phyloP scores from a whole-genome alignment of 1,140 invertebrate genomes.

The Procambarus clarkii region DNA sequence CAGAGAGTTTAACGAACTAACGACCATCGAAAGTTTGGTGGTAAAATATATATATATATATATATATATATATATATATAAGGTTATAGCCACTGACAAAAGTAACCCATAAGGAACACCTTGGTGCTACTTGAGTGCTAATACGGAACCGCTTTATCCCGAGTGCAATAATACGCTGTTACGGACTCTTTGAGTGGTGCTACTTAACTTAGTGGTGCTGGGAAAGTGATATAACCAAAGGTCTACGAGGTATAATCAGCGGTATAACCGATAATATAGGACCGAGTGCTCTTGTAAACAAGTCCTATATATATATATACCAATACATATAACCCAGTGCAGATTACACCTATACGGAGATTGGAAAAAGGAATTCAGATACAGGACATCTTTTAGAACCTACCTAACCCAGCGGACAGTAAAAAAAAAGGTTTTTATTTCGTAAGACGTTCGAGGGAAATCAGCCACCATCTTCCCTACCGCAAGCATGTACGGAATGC shows the following conservation, averaged over 20 bases:
- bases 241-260: too few relatives aligned
- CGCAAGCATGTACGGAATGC: conserved; percentile 64
- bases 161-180: too few relatives aligned
- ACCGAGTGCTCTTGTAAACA: neutral
- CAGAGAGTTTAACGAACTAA: conserved; percentile 64
- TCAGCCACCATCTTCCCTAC: conserved; percentile 34
- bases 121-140: too few relatives aligned
- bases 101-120: neutral
- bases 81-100: neutral
- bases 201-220: too few relatives aligned
- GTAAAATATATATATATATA: too few relatives aligned
- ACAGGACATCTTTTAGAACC: neutral
- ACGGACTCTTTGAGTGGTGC: too few relatives aligned
- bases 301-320: neutral
- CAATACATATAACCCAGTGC: neutral
- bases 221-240: too few relatives aligned
- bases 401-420: neutral
- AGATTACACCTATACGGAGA: neutral
- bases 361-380: neutral
- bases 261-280: too few relatives aligned
- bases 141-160: too few relatives aligned
- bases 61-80: neutral
- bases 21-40: conserved; percentile 26
- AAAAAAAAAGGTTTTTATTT: too few relatives aligned
- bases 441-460: neutral